These are phyloP conservation scores for Lasioglossum pauxillum DNA, from an alignment of 2,888 invertebrate genomes.

Conservation along the genomic window DNA sequence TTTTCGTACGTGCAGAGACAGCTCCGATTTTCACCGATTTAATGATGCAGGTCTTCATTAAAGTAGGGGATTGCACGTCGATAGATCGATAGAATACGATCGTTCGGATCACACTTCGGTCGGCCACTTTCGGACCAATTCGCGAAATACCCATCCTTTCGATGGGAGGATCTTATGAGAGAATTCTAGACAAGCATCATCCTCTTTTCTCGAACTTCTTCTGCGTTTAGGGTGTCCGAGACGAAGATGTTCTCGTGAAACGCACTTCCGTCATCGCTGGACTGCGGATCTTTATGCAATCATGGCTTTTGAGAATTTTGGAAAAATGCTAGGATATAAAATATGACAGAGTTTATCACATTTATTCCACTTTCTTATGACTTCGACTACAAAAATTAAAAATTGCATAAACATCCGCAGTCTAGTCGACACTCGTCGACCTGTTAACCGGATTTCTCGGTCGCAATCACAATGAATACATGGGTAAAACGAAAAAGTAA, in stretches of 20 bases:
- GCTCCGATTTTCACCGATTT: background rate
- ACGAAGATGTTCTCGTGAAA: background rate
- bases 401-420: no score
- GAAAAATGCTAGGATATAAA: no score
- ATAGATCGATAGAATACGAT: background rate
- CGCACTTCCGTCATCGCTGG: background rate
- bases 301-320: no score
- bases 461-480: background rate
- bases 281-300: no score
- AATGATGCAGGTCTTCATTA: slow-evolving; percentile 8
- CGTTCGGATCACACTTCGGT: background rate
- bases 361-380: no score
- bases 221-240: background rate
- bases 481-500: background rate
- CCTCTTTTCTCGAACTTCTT: background rate
- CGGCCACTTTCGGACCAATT: background rate
- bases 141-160: background rate
- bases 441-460: background rate
- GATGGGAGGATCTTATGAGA: background rate
- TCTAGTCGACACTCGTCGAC: background rate
- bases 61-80: background rate
- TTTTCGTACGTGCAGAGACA: background rate
- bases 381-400: no score
- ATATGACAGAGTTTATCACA: no score
- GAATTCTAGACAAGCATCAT: background rate